These are phyloP conservation scores for Rhinichthys osculus DNA, from an alignment of 2,797 vertebrate genomes.

Conservation along the genomic window DNA sequence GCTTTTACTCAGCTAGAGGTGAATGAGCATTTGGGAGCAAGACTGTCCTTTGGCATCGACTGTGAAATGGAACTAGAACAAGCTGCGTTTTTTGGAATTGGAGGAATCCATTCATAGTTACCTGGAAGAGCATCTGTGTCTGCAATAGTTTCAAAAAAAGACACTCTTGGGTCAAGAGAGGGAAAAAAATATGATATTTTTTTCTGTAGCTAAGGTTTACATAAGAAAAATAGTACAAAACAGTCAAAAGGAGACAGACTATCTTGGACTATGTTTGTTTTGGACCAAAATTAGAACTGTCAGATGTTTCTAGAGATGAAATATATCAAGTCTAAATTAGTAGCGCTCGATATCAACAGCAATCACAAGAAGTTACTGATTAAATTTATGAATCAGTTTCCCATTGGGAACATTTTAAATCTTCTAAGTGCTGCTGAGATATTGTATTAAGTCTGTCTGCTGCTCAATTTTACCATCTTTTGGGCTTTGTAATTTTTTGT, in stretches of 20 bases:
- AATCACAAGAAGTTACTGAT: conserved; percentile 29
- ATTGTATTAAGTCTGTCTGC: background rate
- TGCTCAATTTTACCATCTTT: background rate
- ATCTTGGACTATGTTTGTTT: background rate
- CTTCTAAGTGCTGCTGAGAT: background rate
- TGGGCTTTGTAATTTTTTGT: background rate
- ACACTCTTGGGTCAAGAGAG: background rate
- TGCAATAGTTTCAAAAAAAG: background rate
- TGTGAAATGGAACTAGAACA: conserved; percentile 45
- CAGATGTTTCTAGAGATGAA: conserved; percentile 8
- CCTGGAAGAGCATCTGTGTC: conserved; percentile 35
- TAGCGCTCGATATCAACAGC: conserved; percentile 1
- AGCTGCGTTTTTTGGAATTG: conserved; percentile 39
- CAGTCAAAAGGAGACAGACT: background rate
- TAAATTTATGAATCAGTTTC: conserved; percentile 16
- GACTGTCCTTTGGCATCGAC: conserved; percentile 39
- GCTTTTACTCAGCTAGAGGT: conserved; percentile 50
- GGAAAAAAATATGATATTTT: background rate
- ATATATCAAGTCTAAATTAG: conserved; percentile 4
- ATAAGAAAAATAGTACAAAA: conserved; percentile 9
- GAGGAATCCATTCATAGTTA: conserved; percentile 40
- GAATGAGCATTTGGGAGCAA: conserved; percentile 50
- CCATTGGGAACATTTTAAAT: background rate
- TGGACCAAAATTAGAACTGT: background rate
- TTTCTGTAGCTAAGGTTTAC: conserved; percentile 16